These are phyloP conservation scores for Ceratosolen fusciceps DNA, from an alignment of 1,140 invertebrate genomes.

Conservation along the genomic window DNA sequence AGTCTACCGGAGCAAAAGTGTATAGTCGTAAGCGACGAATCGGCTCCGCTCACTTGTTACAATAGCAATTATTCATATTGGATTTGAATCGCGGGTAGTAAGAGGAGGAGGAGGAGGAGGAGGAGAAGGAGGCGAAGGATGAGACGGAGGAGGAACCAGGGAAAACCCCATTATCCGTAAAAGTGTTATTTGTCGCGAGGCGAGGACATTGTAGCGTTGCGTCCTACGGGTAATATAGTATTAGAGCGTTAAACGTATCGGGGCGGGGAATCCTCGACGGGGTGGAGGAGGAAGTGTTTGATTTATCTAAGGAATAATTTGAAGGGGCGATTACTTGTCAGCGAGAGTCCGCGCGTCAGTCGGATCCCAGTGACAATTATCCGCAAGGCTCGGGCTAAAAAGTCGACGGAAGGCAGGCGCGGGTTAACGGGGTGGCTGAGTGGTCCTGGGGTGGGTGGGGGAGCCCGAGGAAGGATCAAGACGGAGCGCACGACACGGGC, in stretches of 20 bases:
- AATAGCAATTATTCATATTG: too few relatives aligned
- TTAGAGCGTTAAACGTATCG: too few relatives aligned
- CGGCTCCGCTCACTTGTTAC: too few relatives aligned
- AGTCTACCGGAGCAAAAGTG: neutral
- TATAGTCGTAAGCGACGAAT: too few relatives aligned
- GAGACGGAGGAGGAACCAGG: too few relatives aligned
- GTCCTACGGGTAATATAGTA: neutral
- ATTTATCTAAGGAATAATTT: neutral
- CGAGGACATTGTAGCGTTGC: neutral
- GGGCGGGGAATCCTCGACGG: too few relatives aligned
- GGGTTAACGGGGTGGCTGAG: neutral
- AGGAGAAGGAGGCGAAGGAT: too few relatives aligned
- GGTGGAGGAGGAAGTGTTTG: neutral
- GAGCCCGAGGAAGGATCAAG: neutral
- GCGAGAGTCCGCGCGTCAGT: constrained; percentile 13
- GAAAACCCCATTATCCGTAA: neutral
- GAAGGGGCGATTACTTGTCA: neutral
- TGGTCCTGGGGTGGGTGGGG: neutral
- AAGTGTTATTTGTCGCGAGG: neutral
- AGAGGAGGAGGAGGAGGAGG: neutral
- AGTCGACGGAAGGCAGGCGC: too few relatives aligned
- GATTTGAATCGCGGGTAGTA: too few relatives aligned
- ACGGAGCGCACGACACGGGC: neutral
- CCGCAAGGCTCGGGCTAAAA: neutral
- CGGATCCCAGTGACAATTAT: constrained; percentile 23